These are phyloP conservation scores for Cheilosia variabilis DNA, from an alignment of 2,888 invertebrate species.

Conservation along the genomic window DNA sequence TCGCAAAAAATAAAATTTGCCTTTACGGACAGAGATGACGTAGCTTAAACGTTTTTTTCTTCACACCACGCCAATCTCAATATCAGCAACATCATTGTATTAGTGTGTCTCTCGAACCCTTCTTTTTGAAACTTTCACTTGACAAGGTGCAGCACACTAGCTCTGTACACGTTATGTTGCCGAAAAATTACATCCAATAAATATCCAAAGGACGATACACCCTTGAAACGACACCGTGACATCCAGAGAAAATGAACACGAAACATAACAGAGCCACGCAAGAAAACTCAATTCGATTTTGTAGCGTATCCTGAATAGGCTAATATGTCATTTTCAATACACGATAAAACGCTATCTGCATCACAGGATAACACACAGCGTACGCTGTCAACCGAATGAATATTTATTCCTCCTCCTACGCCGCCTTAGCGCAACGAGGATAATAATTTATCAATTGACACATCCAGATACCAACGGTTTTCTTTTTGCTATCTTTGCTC, in stretches of 20 bases:
- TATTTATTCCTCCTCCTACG: slow-evolving; percentile 23
- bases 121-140: slow-evolving; percentile 42
- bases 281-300: slow-evolving; percentile 58
- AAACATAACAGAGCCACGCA: slow-evolving; percentile 20
- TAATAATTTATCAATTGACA: slow-evolving; percentile 75
- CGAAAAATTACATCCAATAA: slow-evolving; percentile 70
- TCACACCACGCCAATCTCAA: not conserved
- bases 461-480: slow-evolving; percentile 44
- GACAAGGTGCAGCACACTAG: slow-evolving; percentile 37
- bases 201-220: slow-evolving; percentile 58
- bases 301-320: slow-evolving; percentile 64
- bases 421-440: slow-evolving; percentile 63
- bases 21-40: too few relatives aligned
- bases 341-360: slow-evolving; percentile 64
- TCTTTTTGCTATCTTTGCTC: slow-evolving; percentile 7
- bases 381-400: slow-evolving; percentile 51
- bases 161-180: slow-evolving; percentile 42
- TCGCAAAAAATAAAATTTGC: too few relatives aligned
- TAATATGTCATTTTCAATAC: slow-evolving; percentile 70
- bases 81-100: not conserved
- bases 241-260: slow-evolving; percentile 6
- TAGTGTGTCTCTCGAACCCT: too few relatives aligned
- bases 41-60: not conserved
- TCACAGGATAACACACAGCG: slow-evolving; percentile 56
- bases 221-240: slow-evolving; percentile 37